Evolutionary conservation across 2,797 vertebrate species (phyloP).

Genomic region (Heterohyrax brucei): DNA sequence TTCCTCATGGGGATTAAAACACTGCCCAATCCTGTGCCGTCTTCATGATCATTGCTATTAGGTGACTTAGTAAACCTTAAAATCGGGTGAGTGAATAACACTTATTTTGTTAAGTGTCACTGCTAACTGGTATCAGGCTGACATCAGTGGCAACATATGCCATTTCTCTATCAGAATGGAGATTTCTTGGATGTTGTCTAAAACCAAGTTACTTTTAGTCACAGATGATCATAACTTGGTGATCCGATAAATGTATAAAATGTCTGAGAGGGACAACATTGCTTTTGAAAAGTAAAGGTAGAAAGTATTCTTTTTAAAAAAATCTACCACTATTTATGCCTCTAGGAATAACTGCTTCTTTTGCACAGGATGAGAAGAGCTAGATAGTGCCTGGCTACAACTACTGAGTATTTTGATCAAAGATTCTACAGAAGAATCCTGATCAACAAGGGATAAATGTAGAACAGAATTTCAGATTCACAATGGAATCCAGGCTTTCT

Average conservation of each 20-base stretch:
- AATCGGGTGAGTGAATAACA: neutral
- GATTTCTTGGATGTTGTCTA: neutral
- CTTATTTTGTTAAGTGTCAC: neutral
- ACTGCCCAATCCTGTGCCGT: neutral
- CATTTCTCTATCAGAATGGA: neutral
- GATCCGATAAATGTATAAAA: neutral
- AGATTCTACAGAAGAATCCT: too few species aligned
- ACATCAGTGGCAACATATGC: neutral
- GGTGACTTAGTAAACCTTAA: neutral
- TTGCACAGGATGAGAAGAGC: neutral
- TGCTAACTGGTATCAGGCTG: neutral
- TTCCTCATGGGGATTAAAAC: neutral
- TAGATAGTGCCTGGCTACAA: neutral
- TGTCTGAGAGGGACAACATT: neutral
- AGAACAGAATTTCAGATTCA: too few species aligned
- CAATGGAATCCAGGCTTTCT: too few species aligned
- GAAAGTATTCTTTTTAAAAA: neutral
- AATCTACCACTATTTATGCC: neutral
- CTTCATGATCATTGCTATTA: neutral
- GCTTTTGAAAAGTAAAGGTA: conserved; percentile 3
- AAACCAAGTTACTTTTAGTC: neutral
- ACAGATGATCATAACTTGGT: neutral
- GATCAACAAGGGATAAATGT: too few species aligned
- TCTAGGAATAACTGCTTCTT: neutral
- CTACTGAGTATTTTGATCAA: neutral